phyloP scores from a whole-genome alignment of 2,888 invertebrate species.

The Hesperia comma region DNA sequence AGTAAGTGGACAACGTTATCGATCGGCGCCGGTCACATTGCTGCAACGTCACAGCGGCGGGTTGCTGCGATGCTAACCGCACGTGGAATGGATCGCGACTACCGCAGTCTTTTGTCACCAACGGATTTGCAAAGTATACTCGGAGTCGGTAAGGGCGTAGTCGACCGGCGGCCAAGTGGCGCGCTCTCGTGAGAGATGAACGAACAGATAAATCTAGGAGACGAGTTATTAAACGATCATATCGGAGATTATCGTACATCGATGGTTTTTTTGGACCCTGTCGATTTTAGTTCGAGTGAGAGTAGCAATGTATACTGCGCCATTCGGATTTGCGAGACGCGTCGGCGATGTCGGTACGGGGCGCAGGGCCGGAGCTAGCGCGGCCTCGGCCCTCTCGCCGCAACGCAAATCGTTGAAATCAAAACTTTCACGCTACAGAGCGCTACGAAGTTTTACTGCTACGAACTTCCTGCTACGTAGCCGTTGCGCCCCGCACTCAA shows the following conservation, averaged over 20 bases:
- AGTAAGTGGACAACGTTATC: slow-evolving; percentile 60
- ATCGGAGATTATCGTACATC: slow-evolving; percentile 52
- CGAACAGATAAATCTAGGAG: slow-evolving; percentile 76
- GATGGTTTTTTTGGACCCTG: slow-evolving; percentile 41
- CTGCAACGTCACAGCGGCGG: slow-evolving; percentile 49
- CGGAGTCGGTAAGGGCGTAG: slow-evolving; percentile 75
- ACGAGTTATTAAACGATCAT: slow-evolving; percentile 42
- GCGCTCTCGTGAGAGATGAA: slow-evolving; percentile 81
- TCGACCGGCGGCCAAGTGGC: slow-evolving; percentile 76
- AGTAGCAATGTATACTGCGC: slow-evolving; percentile 50
- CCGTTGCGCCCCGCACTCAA: slow-evolving; percentile 79
- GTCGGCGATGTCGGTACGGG: slow-evolving; percentile 46
- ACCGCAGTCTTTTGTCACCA: slow-evolving; percentile 57
- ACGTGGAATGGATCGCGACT: slow-evolving; percentile 69
- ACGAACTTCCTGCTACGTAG: slow-evolving; percentile 83
- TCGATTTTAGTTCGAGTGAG: background rate
- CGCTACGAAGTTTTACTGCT: slow-evolving; percentile 84
- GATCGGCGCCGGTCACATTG: slow-evolving; percentile 58
- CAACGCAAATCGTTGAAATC: slow-evolving; percentile 84
- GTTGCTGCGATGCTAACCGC: slow-evolving; percentile 65
- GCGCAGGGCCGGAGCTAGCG: slow-evolving; percentile 72
- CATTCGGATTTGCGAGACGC: slow-evolving; percentile 21
- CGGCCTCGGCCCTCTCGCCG: slow-evolving; percentile 79
- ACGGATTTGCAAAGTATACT: slow-evolving; percentile 67
- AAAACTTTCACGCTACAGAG: slow-evolving; percentile 84